Evolutionary conservation across 1,140 invertebrate genomes (phyloP), one percentile per base, ranked within the genome.

Genomic region (Lepidurus arcticus): DNA sequence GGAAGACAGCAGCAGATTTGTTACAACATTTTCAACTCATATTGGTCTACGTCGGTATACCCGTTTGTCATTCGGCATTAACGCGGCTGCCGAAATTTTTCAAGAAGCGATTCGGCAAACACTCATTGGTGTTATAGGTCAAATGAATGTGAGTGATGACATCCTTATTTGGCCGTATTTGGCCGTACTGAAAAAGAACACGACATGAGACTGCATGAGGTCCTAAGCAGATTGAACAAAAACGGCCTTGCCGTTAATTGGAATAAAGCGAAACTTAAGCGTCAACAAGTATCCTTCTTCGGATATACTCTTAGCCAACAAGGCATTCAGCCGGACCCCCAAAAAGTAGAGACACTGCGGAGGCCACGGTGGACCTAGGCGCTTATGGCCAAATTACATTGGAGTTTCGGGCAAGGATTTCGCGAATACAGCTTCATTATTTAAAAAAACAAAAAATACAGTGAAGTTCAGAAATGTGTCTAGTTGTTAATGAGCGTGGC

Each of bases 51-150:
- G 80, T 78, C 42, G 74, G 42, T 81, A 78, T 73, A 76, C 75
- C 74, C 80, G 80, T 26, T 42, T 81, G n/a, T 85, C 85, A n/a
- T 86, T 82, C 84, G 85, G 85, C 1, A 77, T 87, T 9, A 83
- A 80, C 73, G 80, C 78, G 47, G 84, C 85, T 13, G 82, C 83
- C 16, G 85, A 87, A 81, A 81, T 85, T 42, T 87, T 86, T 81
- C 83, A 85, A 34, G 44, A 77, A 75, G 78, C 65, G 53, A 83
- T 84, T 77, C 80, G 78, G 65, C 78, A 85, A 78, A 82, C 85
- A 16, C 84, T 85, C 80, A 79, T 79, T 16, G 81, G 80, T 74
- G 82, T 85, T 26, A 34, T 82, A 75, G 83, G 83, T 73, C 81
- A 84, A 24, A 80, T 82, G 76, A 73, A 83, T 1, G 82, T 83